A percentile compares a stretch with the other conserved stretches of the same genome.
Conservation (phyloP, 2,113 vertebrate genomes). For the Ailuropoda melanoleuca region DNA sequence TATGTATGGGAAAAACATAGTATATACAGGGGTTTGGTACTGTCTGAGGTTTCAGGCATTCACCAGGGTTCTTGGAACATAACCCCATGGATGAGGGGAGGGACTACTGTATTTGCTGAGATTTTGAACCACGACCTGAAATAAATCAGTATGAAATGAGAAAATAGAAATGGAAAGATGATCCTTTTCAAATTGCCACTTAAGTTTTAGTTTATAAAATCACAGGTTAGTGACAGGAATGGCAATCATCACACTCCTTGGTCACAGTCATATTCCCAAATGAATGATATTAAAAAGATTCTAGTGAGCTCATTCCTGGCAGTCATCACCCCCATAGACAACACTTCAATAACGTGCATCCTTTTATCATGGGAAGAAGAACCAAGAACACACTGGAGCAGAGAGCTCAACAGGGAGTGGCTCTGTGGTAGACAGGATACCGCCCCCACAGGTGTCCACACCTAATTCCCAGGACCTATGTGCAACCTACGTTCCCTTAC, state of each 20-base stretch:
- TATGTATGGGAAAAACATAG: background rate
- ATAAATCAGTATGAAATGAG: background rate
- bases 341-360: background rate
- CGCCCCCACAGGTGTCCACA: fast-evolving
- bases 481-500: background rate
- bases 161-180: slow-evolving; percentile 13
- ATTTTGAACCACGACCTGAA: slow-evolving; percentile 40
- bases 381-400: background rate
- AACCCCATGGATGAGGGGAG: background rate
- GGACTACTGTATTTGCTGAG: background rate
- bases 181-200: background rate
- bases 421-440: background rate
- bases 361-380: background rate
- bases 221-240: slow-evolving; percentile 16
- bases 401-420: background rate
- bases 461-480: background rate
- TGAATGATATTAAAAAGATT: background rate
- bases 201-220: background rate
- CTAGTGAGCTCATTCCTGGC: background rate
- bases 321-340: background rate
- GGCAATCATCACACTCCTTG: background rate
- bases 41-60: background rate
- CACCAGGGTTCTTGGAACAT: background rate
- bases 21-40: background rate
- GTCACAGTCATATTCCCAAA: background rate